Evolutionary conservation across 2,113 vertebrate species (phyloP), one percentile per base, ranked within the genome.

Genomic region (Coreoperca whiteheadi): DNA sequence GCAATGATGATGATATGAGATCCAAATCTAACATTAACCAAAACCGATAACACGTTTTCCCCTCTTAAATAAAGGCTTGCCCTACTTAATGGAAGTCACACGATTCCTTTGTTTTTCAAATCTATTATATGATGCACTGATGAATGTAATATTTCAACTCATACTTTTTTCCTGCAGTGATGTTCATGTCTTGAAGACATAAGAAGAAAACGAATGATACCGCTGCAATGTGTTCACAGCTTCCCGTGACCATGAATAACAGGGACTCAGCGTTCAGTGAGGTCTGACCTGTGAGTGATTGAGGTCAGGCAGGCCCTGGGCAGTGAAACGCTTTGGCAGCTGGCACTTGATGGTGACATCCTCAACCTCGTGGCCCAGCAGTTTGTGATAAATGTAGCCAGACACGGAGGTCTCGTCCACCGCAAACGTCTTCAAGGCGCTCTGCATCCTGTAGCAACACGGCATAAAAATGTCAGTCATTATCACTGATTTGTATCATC

Each of bases 311-410:
- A 99, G 96, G 5, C 98, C 98, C 86, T 97, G 98, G 4, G 98
- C 98, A 20, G 98, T 99, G 92, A 99, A 99, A 73, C 98, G 98
- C 84, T 99, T 99, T 30, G 98, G 98, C 84, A 99, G 94, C 94
- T 99, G 98, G 93, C 98, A 99, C 94, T 99, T 99, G 89, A 99
- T 98, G 83, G 99, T 97, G n/a, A 99, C 98, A 23, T 99, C 98
- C 75, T 99, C 98, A 21, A 99, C 98, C 92, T 99, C 98, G 0
- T 99, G 98, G 53, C 98, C 98, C 37, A 99, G 91, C 71, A 99
- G 94, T 39, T 99, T 99, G 94, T 99, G 98, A 89, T 99, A 99
- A 89, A 99, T 99, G 89, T 99, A 99, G 8, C 98, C 98, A 0
- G 98, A 99, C 78, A 99, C 98, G 0, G 98, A 99, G 15, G 98